phyloP scores from a whole-genome alignment of 2,113 vertebrate genomes.

The Tachycineta bicolor region DNA sequence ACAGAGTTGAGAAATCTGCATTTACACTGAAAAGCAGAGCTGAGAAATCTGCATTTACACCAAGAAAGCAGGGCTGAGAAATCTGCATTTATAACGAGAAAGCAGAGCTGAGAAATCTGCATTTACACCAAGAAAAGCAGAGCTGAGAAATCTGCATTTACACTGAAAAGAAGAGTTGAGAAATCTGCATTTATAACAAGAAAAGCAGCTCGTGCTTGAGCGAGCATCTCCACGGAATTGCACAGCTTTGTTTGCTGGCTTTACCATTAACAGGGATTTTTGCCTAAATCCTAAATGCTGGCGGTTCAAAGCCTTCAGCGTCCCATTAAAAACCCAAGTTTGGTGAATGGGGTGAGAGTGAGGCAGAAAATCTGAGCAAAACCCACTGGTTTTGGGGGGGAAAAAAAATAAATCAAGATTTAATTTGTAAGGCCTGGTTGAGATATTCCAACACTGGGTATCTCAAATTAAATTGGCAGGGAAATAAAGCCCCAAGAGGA shows the following conservation, averaged over 20 bases:
- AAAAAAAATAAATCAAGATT: too few species aligned
- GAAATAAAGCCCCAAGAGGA: neutral
- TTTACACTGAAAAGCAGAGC: too few species aligned
- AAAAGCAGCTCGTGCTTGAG: neutral
- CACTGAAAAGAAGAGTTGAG: neutral
- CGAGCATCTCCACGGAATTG: neutral
- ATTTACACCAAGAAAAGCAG: neutral
- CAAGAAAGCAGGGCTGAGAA: neutral
- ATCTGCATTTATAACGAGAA: neutral
- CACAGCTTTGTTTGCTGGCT: neutral
- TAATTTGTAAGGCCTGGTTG: neutral
- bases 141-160: neutral
- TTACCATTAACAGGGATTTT: neutral
- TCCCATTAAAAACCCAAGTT: neutral
- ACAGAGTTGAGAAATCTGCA: too few species aligned
- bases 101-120: neutral
- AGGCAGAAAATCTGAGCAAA: neutral
- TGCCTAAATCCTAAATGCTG: neutral
- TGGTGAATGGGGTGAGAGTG: neutral
- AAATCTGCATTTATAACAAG: neutral
- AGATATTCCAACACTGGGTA: neutral
- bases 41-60: too few species aligned
- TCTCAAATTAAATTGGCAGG: neutral
- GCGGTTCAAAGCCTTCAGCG: neutral
- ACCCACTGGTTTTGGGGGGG: accelerated